phyloP scores from a whole-genome alignment of 2,888 invertebrate genomes.

The Platycheirus albimanus region DNA sequence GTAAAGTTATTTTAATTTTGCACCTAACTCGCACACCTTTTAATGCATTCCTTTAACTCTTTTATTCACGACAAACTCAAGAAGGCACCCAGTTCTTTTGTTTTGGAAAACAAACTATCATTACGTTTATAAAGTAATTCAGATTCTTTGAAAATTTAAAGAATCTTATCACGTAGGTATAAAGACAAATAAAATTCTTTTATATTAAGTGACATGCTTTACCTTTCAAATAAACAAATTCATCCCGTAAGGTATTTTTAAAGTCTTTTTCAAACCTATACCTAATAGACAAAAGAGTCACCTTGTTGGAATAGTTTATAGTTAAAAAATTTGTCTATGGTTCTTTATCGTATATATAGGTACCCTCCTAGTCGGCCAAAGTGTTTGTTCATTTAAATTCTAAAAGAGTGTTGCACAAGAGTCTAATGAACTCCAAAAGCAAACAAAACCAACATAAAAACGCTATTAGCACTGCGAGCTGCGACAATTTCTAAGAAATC shows the following conservation, averaged over 20 bases:
- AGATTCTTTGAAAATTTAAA: conserved; percentile 16
- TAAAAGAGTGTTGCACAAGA: conserved; percentile 48
- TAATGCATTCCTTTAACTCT: too few species aligned
- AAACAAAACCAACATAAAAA: conserved; percentile 39
- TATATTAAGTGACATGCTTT: conserved; percentile 41
- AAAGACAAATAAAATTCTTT: conserved; percentile 35
- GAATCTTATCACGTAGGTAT: conserved; percentile 39
- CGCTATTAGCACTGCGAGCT: conserved; percentile 44
- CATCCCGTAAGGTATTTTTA: conserved; percentile 18
- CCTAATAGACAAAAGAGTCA: background rate
- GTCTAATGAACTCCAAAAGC: conserved; percentile 56
- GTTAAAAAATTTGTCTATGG: background rate
- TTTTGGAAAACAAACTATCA: too few species aligned
- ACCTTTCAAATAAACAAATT: conserved; percentile 38
- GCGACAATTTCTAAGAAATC: conserved; percentile 64
- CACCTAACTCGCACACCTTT: too few species aligned
- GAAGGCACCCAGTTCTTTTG: too few species aligned
- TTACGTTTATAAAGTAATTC: background rate
- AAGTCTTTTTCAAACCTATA: background rate
- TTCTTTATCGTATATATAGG: conserved; percentile 25
- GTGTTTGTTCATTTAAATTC: conserved; percentile 67
- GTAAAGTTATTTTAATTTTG: too few species aligned
- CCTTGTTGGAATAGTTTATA: background rate
- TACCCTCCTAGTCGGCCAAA: too few species aligned
- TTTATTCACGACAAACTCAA: too few species aligned